A percentile compares a stretch with the other conserved stretches of the same genome.
Evolutionary conservation across 2,888 invertebrate genomes (phyloP).

Genomic region (Sarcophaga variegata): DNA sequence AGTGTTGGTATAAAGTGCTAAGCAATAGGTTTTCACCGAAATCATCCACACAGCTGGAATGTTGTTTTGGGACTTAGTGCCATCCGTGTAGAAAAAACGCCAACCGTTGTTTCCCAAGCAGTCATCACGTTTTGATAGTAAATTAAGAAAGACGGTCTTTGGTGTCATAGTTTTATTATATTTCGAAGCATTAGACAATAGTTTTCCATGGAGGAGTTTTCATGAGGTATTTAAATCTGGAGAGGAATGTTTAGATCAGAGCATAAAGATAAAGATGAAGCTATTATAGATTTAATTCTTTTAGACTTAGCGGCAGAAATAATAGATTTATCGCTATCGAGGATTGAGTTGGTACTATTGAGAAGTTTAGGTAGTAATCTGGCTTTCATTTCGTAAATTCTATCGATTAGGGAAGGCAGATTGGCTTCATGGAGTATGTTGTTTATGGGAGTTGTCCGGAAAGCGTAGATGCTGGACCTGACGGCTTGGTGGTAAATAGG

Average conservation of each 20-base stretch:
- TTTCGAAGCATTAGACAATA: background rate
- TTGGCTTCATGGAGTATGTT: background rate
- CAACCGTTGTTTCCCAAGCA: background rate
- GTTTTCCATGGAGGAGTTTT: conserved; percentile 10
- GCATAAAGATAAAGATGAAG: background rate
- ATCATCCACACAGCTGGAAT: background rate
- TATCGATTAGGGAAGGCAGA: conserved; percentile 12
- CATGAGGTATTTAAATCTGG: background rate
- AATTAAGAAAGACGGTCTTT: background rate
- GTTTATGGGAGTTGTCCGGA: too few species aligned
- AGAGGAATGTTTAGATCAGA: background rate
- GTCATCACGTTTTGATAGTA: background rate
- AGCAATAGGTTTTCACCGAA: background rate
- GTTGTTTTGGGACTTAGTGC: background rate
- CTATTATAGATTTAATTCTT: conserved; percentile 16
- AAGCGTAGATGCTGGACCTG: background rate
- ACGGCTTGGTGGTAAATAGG: conserved; percentile 14
- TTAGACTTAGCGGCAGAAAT: background rate
- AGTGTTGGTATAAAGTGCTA: background rate
- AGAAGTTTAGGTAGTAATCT: conserved; percentile 3
- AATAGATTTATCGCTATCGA: background rate
- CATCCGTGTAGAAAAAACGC: background rate
- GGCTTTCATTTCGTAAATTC: background rate
- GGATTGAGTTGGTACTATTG: conserved; percentile 16
- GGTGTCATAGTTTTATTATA: background rate